Evolutionary conservation across 2,888 invertebrate genomes (phyloP), one percentile per base, ranked within the genome.

Genomic region (Coelogynopora nodosa): DNA sequence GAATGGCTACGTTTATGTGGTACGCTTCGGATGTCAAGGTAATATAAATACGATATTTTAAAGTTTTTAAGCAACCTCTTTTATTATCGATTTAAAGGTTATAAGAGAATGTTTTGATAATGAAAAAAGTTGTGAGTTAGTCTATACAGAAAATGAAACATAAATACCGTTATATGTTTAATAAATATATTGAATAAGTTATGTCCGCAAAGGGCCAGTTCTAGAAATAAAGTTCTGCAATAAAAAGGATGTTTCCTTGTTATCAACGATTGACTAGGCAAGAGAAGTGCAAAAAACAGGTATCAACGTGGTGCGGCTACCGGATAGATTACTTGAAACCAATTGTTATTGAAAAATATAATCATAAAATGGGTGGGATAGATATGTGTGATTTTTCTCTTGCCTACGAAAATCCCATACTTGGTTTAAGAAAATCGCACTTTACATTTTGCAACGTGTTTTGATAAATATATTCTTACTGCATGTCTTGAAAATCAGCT

Each of bases 1-100:
- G 74, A 74, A n/a, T 74, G 27, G 74, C 74, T 2, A 74, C 74
- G 27, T 23, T 74, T 23, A 74, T 74, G 74, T 74, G 74, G 74
- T 74, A 74, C 23, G 74, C 74, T 10, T 5, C 74, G 5, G 74
- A 74, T 74, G 74, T 74, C 2, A 74, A 74, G 74, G 74, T 74
- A 74, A 74, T 23, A 49, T 5, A 18, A n/a, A n/a, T n/a, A n/a
- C n/a, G n/a, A n/a, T n/a, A n/a, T n/a, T n/a, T n/a, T n/a, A n/a
- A n/a, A n/a, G n/a, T n/a, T n/a, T n/a, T n/a, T n/a, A n/a, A n/a
- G n/a, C n/a, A n/a, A n/a, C n/a, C n/a, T n/a, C n/a, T n/a, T n/a
- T n/a, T n/a, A n/a, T n/a, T n/a, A n/a, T n/a, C n/a, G n/a, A n/a
- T n/a, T n/a, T n/a, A n/a, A n/a, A n/a, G n/a, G n/a, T n/a, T n/a